Evolutionary conservation across 1,140 invertebrate genomes (phyloP).

Genomic region (Planococcus citri): DNA sequence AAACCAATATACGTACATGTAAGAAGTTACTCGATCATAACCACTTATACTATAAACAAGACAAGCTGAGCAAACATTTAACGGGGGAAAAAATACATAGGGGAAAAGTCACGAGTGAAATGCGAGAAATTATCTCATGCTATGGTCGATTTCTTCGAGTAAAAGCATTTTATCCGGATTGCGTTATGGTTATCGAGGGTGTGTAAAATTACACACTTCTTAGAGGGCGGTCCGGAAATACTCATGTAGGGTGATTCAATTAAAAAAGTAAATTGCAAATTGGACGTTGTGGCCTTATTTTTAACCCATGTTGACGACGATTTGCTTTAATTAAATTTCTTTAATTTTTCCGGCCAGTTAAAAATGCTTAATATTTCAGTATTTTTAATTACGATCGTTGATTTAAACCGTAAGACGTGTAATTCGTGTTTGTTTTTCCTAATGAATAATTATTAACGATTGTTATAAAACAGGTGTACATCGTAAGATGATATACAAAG

Average conservation of each 20-base stretch:
- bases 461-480: conserved; percentile 16
- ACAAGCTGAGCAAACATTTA: too few species aligned
- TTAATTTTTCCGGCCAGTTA: conserved; percentile 3
- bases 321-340: conserved; percentile 9
- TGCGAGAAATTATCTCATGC: too few species aligned
- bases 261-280: neutral
- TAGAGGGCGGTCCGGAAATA: conserved; percentile 1
- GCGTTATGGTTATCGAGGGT: too few species aligned
- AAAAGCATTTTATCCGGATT: too few species aligned
- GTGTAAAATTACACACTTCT: too few species aligned
- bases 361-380: conserved; percentile 4
- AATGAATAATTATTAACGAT: conserved; percentile 16
- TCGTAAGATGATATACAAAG: neutral
- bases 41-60: too few species aligned
- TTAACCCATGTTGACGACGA: neutral
- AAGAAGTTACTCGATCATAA: too few species aligned
- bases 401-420: conserved; percentile 7
- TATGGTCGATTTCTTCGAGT: too few species aligned
- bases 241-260: neutral
- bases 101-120: too few species aligned
- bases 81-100: too few species aligned
- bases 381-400: conserved; percentile 16
- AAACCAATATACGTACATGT: too few species aligned
- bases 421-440: conserved; percentile 13
- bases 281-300: neutral